Base-by-base conservation (phyloP, 2,113 vertebrate genomes). In the Myxocyprinus asiaticus region DNA sequence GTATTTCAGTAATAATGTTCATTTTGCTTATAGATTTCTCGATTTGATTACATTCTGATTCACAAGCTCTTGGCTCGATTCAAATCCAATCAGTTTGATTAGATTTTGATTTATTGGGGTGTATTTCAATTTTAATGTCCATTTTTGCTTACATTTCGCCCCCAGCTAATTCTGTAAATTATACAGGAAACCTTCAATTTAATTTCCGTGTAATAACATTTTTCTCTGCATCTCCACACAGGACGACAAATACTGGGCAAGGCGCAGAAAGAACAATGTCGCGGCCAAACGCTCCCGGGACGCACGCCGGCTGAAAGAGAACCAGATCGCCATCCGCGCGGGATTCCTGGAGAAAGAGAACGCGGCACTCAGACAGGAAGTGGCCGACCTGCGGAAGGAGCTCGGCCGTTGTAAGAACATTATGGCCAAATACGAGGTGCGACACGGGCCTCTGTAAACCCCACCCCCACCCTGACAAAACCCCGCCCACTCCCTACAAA, bases 211-310 rank as follows among this genome's bases (percentile, higher is more conserved):
- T 6, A 48, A 33, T 33, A 1, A 33, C 22, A 33, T 33, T 33
- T 63, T 33, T 58, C 33, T 22, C 42, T 59, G 55, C 4, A 2
- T 48, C 8, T 17, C 14, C 22, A 0, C 4, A 4, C 55, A 99
- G 98, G 98, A 99, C 53, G 97, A 99, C 88, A 95, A 90, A 86
- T 99, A 99, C 94, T 99, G 98, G 98, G 95, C 95, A 0, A 88
- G 97, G 78, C 97, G 98, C 85, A 95, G 96, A 92, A 99, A 99
- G 97, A 99, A 99, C 95, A 99, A 99, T 90, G 93, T 98, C 90
- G 98, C 98, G 0, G 98, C 98, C 10, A 99, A 98, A 90, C 93
- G 98, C 0, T 99, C 98, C 0, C 92, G 98, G 11, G 97, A 99
- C 0, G 98, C 98, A 0, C 94, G 98, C 45, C 90, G 98, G 76